Percentiles rank a stretch among this genome's conserved stretches.
Conservation (phyloP, 1,140 invertebrate species). For the Vollenhovia emeryi region DNA sequence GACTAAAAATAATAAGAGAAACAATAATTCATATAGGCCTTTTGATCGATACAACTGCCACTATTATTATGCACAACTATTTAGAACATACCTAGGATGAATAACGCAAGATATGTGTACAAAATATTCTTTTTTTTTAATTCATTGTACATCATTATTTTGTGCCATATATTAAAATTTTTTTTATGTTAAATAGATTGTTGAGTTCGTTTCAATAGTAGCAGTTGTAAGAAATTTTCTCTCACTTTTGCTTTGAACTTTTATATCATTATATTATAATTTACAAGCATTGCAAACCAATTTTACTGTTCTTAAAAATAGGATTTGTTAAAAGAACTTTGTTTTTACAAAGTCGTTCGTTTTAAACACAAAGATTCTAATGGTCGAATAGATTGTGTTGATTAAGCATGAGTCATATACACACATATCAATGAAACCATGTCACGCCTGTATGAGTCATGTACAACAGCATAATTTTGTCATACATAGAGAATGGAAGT, state of each 20-base stretch:
- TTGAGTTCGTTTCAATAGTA: constrained; percentile 26
- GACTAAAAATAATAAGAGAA: constrained; percentile 8
- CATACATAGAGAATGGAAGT: constrained; percentile 10
- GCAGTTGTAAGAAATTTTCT: constrained; percentile 28
- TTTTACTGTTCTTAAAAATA: neutral
- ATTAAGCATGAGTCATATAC: constrained; percentile 48
- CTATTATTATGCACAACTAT: neutral
- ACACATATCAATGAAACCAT: constrained; percentile 50
- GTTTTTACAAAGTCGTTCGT: too few relatives aligned
- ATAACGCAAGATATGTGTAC: neutral
- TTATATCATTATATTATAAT: constrained; percentile 33
- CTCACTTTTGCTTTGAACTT: neutral
- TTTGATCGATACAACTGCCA: constrained; percentile 7
- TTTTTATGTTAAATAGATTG: constrained; percentile 7
- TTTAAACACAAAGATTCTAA: constrained; percentile 4
- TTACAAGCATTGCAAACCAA: neutral
- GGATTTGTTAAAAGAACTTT: neutral
- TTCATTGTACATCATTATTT: neutral
- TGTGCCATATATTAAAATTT: neutral
- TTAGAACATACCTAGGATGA: neutral
- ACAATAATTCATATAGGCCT: constrained; percentile 48
- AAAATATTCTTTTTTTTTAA: neutral
- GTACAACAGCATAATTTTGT: constrained; percentile 18
- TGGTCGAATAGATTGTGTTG: neutral
- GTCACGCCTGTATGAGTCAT: constrained; percentile 38